Percentiles rank a stretch among this genome's conserved stretches.
phyloP scores from a whole-genome alignment of 2,797 vertebrate genomes.

The Lycodopsis pacificus region DNA sequence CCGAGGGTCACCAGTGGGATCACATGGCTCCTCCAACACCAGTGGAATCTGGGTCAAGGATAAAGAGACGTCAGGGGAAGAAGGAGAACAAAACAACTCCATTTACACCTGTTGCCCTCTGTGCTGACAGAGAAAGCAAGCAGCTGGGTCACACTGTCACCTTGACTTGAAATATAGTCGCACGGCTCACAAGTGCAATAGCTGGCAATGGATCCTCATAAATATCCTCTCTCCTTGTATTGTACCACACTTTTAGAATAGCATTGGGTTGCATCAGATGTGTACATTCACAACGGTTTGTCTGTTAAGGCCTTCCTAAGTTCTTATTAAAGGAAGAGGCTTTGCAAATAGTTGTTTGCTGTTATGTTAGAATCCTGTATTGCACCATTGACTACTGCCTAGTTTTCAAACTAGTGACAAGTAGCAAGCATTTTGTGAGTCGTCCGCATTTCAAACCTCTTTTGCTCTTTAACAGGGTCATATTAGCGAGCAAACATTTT shows the following conservation, averaged over 20 bases:
- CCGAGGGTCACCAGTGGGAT: constrained; percentile 63
- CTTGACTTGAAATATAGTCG: constrained; percentile 40
- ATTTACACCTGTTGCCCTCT: constrained; percentile 46
- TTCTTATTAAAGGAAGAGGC: neutral
- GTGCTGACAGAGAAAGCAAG: constrained; percentile 30
- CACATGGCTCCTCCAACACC: constrained; percentile 76
- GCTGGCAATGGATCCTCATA: constrained; percentile 8
- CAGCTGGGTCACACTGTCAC: constrained; percentile 31
- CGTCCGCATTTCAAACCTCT: neutral
- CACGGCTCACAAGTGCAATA: neutral
- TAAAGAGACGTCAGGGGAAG: constrained; percentile 1
- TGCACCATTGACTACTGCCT: neutral
- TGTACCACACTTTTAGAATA: constrained; percentile 14
- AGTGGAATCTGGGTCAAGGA: constrained; percentile 75
- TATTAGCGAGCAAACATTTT: neutral
- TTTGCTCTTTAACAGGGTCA: neutral
- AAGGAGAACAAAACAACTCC: constrained; percentile 44
- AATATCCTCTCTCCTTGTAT: constrained; percentile 4
- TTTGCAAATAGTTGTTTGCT: neutral
- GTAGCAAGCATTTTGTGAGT: neutral
- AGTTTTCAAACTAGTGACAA: neutral
- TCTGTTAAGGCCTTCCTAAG: neutral
- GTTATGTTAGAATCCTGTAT: neutral
- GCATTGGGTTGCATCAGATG: neutral
- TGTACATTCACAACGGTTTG: neutral